Conservation (phyloP, 2,113 vertebrate genomes). For the Microcebus griseorufus region DNA sequence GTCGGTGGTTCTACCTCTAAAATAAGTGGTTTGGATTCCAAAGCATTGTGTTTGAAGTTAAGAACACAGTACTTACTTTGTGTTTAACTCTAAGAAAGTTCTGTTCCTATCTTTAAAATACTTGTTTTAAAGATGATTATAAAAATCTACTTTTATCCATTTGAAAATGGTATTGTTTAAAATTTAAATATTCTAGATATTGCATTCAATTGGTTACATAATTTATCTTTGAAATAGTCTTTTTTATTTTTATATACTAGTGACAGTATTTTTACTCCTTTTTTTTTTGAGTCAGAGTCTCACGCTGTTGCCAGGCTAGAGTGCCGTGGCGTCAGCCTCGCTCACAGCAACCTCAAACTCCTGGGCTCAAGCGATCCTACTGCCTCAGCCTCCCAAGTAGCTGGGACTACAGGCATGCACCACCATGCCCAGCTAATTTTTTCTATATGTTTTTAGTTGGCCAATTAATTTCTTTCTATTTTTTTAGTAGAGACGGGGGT, state of each 20-base stretch:
- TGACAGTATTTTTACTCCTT: background rate
- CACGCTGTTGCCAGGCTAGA: no score
- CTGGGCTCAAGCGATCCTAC: no score
- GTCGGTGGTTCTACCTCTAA: background rate
- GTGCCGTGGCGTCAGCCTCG: no score
- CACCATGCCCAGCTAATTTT: no score
- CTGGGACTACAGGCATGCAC: no score
- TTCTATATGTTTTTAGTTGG: no score
- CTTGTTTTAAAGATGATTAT: slow-evolving; percentile 6
- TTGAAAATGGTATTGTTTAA: background rate
- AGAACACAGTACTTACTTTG: background rate
- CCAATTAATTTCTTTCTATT: no score
- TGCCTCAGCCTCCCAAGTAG: no score
- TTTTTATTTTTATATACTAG: background rate
- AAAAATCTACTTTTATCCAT: background rate
- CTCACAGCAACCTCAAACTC: no score
- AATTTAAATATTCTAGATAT: background rate
- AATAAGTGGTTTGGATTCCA: slow-evolving; percentile 8
- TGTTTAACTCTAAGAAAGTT: slow-evolving; percentile 12
- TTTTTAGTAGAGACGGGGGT: no score
- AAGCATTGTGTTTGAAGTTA: slow-evolving; percentile 20
- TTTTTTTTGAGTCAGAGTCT: no score
- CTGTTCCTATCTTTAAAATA: background rate
- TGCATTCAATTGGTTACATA: background rate
- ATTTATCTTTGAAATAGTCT: background rate